Base-by-base conservation (phyloP, 2,888 invertebrate species). In the Phengaris alcon region DNA sequence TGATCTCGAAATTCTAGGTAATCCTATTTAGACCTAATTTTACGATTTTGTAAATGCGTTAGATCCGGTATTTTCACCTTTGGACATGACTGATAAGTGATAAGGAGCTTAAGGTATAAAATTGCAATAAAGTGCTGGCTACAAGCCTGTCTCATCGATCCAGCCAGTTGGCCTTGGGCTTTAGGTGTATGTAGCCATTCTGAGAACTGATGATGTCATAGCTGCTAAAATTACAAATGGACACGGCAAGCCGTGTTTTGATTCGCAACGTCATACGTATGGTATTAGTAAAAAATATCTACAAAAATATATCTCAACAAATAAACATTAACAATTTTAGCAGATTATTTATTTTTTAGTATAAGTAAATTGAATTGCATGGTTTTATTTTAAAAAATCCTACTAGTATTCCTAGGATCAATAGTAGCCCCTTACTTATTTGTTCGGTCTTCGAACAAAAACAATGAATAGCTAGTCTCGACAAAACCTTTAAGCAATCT, bases 151-250 rank as follows among this genome's bases (percentile, higher is more conserved):
- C 64, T 64, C 64, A 64, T 64, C 64, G 64, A 64, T 64, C 64
- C 64, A 12, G 35, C 64, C 22, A 59, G 59, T 59, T 64, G 2
- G 13, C 64, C 64, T 44, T 64, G 44, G 64, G 55, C 55, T 55
- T 55, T 2, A 54, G 5, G 35, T 64, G 64, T 64, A 64, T 64
- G 64, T 64, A 35, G 22, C 35, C 64, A 44, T 64, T 64, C 64
- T 12, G 64, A 44, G 64, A 64, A 64, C 64, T 6, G 64, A 64
- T 64, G 64, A 64, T 64, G 64, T 64, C 64, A 64, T 64, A 64
- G 12, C 35, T 64, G 64, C 22, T 64, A 10, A 35, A 64, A 35
- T 64, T 44, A 35, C 64, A 44, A 64, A 64, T 35, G 35, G 35
- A 15, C 15, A 59, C 2, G 22, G 10, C 59, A 22, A 10, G 52